phyloP scores from a whole-genome alignment of 2,888 invertebrate genomes.

The Acanthosepion pharaonis region DNA sequence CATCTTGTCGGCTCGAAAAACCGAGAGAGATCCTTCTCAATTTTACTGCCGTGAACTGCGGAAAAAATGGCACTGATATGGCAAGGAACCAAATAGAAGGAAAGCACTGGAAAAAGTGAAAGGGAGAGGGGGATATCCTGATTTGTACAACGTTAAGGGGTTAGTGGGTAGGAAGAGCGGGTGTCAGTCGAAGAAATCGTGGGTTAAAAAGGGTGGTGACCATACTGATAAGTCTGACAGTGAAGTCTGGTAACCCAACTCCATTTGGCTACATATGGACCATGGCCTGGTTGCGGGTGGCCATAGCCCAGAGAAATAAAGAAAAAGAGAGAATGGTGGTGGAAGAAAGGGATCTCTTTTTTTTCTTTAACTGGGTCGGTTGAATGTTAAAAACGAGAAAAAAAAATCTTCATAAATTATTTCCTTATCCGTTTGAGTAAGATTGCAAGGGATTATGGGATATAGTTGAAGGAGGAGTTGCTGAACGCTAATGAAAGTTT shows the following conservation, averaged over 20 bases:
- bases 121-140: background rate
- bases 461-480: background rate
- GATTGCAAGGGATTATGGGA: background rate
- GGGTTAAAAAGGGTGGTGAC: slow-evolving; percentile 33
- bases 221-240: background rate
- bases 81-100: background rate
- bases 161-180: background rate
- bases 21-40: background rate
- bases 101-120: background rate
- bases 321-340: too few relatives aligned
- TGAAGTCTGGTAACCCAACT: background rate
- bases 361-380: background rate
- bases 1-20: background rate
- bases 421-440: slow-evolving; percentile 6
- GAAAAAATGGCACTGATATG: background rate
- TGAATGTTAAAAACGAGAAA: background rate
- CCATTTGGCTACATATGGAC: slow-evolving; percentile 6
- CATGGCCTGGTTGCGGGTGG: background rate
- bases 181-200: background rate
- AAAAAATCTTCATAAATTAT: slow-evolving; percentile 9
- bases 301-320: background rate
- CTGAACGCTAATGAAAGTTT: background rate
- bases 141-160: background rate
- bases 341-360: background rate
- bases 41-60: background rate